Conservation (phyloP, 2,113 vertebrate species). For the Rattus norvegicus region GRCr8 NC_086039.1:53388501-53389000, state of each 20-base stretch:
- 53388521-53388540: background rate
- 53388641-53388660: conserved; percentile 45
- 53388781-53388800: background rate
- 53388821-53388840: background rate
- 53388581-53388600: background rate
- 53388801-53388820: conserved; percentile 27
- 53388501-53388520: background rate
- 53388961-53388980: background rate
- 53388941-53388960: background rate
- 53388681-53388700: conserved; percentile 8
- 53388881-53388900: background rate
- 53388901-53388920: background rate
- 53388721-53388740: background rate
- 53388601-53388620: background rate
- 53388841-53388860: conserved; percentile 3
- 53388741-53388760: conserved; percentile 6
- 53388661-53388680: conserved; percentile 18
- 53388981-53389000: background rate
- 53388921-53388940: background rate
- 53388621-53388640: background rate
- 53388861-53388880: background rate
- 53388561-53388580: background rate
- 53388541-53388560: background rate
- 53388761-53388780: background rate
- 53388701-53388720: background rate